Evolutionary conservation across 2,888 invertebrate species (phyloP).

Genomic region (Cephus rjabovi): DNA sequence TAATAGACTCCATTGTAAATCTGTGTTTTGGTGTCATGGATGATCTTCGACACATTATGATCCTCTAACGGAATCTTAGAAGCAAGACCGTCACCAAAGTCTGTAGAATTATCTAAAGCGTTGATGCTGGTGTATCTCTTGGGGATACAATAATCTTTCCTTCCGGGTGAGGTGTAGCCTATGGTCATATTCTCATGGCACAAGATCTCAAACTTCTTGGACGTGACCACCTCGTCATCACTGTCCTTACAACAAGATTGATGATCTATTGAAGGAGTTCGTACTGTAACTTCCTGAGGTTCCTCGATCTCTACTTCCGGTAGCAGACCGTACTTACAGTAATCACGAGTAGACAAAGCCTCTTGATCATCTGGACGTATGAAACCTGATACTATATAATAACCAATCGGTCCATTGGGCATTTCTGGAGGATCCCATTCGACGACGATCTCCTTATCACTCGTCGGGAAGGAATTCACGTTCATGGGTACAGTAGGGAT

Average conservation of each 20-base stretch:
- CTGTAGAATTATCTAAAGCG: conserved; percentile 15
- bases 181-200: conserved; percentile 46
- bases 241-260: conserved; percentile 42
- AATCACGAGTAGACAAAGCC: conserved; percentile 60
- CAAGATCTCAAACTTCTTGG: conserved; percentile 46
- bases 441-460: conserved; percentile 67
- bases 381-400: conserved; percentile 67
- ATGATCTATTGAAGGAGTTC: conserved; percentile 20
- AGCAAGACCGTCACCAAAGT: neutral
- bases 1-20: conserved; percentile 33
- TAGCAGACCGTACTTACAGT: conserved; percentile 57
- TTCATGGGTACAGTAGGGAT: conserved; percentile 60
- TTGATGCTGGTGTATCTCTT: conserved; percentile 35
- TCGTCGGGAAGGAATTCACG: conserved; percentile 55
- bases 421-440: conserved; percentile 73
- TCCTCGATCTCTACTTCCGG: conserved; percentile 31
- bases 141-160: conserved; percentile 46
- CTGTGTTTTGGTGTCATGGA: conserved; percentile 27
- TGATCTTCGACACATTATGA: neutral
- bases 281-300: conserved; percentile 33
- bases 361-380: conserved; percentile 47
- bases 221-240: conserved; percentile 2
- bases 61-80: conserved; percentile 10
- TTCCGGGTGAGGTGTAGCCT: conserved; percentile 37
- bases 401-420: conserved; percentile 72